A percentile compares a stretch with the other conserved stretches of the same genome.
Conservation (phyloP, 2,888 invertebrate species). For the Mesoligia furuncula region DNA sequence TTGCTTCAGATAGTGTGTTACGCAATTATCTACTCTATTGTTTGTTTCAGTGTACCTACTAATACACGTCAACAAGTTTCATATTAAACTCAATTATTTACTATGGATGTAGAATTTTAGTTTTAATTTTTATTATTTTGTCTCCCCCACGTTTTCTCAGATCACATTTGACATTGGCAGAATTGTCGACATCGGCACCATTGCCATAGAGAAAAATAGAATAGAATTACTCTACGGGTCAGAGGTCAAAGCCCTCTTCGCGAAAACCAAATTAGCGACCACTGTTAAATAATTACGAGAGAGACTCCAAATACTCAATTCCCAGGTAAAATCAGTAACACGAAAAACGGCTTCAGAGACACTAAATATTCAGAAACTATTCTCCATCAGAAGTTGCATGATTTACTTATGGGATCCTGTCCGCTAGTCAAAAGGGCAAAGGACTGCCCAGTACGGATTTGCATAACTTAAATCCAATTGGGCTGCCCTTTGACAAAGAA, state of each 20-base stretch:
- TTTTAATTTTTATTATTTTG: too few relatives aligned
- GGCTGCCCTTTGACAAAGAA: constrained; percentile 65
- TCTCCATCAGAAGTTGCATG: constrained; percentile 51
- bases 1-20: neutral
- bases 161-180: too few relatives aligned
- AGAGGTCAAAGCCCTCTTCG: neutral
- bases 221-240: too few relatives aligned
- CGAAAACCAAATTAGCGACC: neutral
- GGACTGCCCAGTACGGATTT: constrained; percentile 60
- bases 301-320: neutral
- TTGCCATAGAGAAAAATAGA: too few relatives aligned
- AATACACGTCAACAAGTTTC: too few relatives aligned
- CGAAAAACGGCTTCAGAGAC: constrained; percentile 22
- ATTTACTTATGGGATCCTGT: constrained; percentile 48
- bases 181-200: too few relatives aligned
- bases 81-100: too few relatives aligned
- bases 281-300: constrained; percentile 6
- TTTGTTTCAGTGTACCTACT: too few relatives aligned
- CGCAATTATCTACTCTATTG: too few relatives aligned
- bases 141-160: too few relatives aligned
- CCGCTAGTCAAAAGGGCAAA: constrained; percentile 54
- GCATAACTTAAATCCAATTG: constrained; percentile 69
- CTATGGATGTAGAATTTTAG: too few relatives aligned
- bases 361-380: constrained; percentile 46
- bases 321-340: constrained; percentile 19